Evolutionary conservation across 1,140 invertebrate species (phyloP).

Genomic region (Rhynchophorus ferrugineus): DNA sequence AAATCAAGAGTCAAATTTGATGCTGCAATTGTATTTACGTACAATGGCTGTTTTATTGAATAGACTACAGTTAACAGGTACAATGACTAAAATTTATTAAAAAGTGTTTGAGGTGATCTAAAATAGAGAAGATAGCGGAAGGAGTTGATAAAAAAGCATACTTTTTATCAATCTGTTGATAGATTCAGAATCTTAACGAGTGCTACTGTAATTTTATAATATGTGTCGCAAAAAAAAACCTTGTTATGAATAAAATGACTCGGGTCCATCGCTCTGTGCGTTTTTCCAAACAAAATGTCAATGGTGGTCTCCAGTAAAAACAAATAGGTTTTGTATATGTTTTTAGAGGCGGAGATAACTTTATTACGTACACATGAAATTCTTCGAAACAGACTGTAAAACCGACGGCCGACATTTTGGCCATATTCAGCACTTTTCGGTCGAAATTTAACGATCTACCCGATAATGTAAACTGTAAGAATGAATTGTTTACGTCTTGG

Average conservation of each 20-base stretch:
- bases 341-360: background rate
- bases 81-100: too few species aligned
- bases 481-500: slow-evolving; percentile 32
- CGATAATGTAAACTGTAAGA: slow-evolving; percentile 27
- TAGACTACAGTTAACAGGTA: too few species aligned
- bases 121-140: background rate
- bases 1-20: too few species aligned
- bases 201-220: background rate
- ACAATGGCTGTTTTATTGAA: too few species aligned
- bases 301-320: background rate
- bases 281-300: background rate
- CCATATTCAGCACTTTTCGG: slow-evolving; percentile 21
- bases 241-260: background rate
- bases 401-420: slow-evolving; percentile 19
- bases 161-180: background rate
- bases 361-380: background rate
- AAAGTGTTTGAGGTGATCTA: background rate
- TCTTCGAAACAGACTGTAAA: background rate
- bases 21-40: too few species aligned
- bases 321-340: background rate
- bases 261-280: too few species aligned
- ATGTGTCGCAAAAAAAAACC: background rate
- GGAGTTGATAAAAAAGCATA: background rate
- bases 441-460: slow-evolving; percentile 12
- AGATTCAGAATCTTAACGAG: background rate